Base-by-base conservation (phyloP, 2,888 invertebrate genomes). In the Melitaea athalia region DNA sequence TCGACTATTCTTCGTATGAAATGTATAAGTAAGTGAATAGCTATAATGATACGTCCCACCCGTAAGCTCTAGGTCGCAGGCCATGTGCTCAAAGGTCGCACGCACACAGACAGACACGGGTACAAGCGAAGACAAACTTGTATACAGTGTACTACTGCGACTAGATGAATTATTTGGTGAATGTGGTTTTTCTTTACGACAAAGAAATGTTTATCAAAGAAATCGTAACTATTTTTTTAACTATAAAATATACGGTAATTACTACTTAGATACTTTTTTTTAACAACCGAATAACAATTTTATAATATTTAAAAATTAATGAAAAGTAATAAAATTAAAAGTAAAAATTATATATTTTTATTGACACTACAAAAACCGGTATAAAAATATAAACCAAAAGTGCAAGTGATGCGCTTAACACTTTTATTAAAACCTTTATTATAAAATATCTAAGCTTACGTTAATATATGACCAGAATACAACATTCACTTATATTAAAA, bases 1-100 rank as follows among this genome's bases (percentile, higher is more conserved):
- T 45, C 50, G 60, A 24, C 57, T 17, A 50, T 50, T 63, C 15
- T 45, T 57, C 59, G 61, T 52, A 63, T 50, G 42, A 60, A 33
- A 70, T 11, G 63, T 69, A 68, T 63, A 72, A 38, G 63, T 73
- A 69, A 61, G 62, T 71, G 72, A 68, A 73, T 72, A 84, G 79
- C 78, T 80, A 80, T 85, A 83, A 82, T 80, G 79, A 81, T 82
- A 80, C 79, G 79, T 82, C 81, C 81, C 81, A 76, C 81, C 81
- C 76, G 82, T 79, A 75, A 82, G 85, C 83, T 79, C 78, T 86
- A 76, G 86, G 87, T 88, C 86, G 80, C 83, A 79, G 80, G 80
- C 79, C 81, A 80, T 79, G 78, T 76, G 80, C 81, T 74, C 79
- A 79, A 79, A 87, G 87, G 87, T 87, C 87, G 84, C 69, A 76